Evolutionary conservation across 2,113 vertebrate genomes (phyloP), one percentile per base, ranked within the genome.

Genomic region (Syngnathus floridae): DNA sequence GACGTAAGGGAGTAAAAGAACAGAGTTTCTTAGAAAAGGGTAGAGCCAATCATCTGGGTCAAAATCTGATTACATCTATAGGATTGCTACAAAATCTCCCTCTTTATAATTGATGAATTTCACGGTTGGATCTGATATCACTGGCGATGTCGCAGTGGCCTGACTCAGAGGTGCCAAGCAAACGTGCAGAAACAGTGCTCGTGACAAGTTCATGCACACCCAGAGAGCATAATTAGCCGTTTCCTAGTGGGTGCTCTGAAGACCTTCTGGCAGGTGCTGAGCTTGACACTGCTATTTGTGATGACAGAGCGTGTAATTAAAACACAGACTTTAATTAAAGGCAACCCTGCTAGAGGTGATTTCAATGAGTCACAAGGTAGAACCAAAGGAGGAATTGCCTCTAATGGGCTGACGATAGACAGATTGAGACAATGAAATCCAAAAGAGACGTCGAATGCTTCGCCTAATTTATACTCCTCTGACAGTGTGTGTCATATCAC

Each of bases 301-400:
- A 36, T 38, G 64, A 60, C 37, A 0, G 64, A 45, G 64, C 69
- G 65, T 80, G 67, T 73, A 72, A 85, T 85, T 67, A 82, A 40
- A 21, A 48, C 62, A 62, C 19, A 13, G 5, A 21, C 63, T 31
- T 62, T 38, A 69, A 72, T 69, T 71, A 64, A 65, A 71, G 37
- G 14, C 68, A 68, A 14, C n/a, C 41, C 36, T 19, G 45, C 1
- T 48, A 21, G 41, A 35, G 40, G 43, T 74, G 5, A 61, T 46
- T 31, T 62, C 13, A 66, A 72, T 63, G 16, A 76, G 10, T 36
- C 54, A 26, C 48, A 76, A 62, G 68, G 45, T 57, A 19, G 3
- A 58, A 75, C 72, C 46, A 57, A 7, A 71, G 1, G 4, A 60
- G 61, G 17, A 62, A 60, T 56, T 52, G 51, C 62, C 35, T 21